A percentile compares a stretch with the other conserved stretches of the same genome.
These are phyloP conservation scores for Umimayanthus kanabou DNA, from an alignment of 92 coral and sea anemone species.

Conservation along the genomic window DNA sequence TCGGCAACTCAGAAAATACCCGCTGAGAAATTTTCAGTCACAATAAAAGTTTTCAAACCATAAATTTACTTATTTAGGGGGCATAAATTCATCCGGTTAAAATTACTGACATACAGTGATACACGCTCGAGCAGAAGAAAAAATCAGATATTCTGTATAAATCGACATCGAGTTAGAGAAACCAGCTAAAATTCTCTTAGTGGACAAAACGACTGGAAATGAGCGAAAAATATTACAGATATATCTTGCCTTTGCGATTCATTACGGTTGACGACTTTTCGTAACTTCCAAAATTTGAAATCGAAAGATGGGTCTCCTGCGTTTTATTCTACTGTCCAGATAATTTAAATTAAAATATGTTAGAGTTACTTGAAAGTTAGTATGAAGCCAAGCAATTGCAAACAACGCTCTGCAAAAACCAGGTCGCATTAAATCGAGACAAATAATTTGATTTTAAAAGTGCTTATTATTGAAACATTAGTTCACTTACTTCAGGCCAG, in stretches of 20 bases:
- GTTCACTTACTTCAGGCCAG: conserved; percentile 30
- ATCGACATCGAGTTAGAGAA: background rate
- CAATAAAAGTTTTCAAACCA: too few relatives aligned
- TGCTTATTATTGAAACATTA: background rate
- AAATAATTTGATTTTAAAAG: background rate
- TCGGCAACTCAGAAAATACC: too few relatives aligned
- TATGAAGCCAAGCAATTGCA: background rate
- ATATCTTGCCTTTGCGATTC: background rate
- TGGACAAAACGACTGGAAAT: background rate
- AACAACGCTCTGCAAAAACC: background rate
- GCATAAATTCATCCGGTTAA: too few relatives aligned
- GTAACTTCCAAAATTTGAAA: background rate
- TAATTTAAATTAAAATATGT: too few relatives aligned
- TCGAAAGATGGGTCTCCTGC: background rate
- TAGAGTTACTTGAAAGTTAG: background rate
- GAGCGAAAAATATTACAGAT: background rate
- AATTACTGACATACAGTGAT: too few relatives aligned
- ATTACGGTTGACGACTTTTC: background rate
- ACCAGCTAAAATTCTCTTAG: background rate
- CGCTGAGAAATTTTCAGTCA: too few relatives aligned
- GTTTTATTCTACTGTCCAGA: background rate
- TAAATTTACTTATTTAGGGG: too few relatives aligned
- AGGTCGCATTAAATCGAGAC: background rate
- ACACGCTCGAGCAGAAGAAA: too few relatives aligned
- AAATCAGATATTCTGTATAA: background rate